These are phyloP conservation scores for Stomorhina lunata DNA, from an alignment of 2,888 invertebrate genomes.

Conservation along the genomic window DNA sequence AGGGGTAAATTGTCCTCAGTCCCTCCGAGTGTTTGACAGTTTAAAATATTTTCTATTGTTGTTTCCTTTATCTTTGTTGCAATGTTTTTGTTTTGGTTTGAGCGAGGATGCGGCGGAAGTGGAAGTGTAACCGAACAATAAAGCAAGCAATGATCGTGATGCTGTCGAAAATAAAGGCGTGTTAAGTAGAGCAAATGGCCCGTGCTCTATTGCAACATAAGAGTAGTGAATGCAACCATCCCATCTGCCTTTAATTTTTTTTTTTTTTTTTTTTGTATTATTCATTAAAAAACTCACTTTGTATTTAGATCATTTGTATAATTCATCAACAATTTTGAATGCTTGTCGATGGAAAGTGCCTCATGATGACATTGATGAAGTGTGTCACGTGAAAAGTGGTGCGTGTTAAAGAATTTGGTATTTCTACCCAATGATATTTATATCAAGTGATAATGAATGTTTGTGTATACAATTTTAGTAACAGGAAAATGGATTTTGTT, in stretches of 20 bases:
- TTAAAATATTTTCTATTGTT: neutral
- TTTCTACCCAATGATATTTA: neutral
- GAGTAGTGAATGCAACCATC: neutral
- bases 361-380: slow-evolving; percentile 14
- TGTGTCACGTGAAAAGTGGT: slow-evolving; percentile 5
- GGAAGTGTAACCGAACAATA: neutral
- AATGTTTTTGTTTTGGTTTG: slow-evolving; percentile 23
- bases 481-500: neutral
- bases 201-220: slow-evolving; percentile 9
- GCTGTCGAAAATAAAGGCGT: slow-evolving; percentile 31
- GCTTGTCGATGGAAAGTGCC: neutral
- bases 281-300: neutral
- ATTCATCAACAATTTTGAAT: slow-evolving; percentile 32
- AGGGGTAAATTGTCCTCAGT: slow-evolving; percentile 23
- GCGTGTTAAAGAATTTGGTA: neutral
- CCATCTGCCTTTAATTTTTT: neutral
- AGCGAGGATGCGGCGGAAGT: neutral
- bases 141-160: too few species aligned
- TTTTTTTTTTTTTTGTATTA: neutral
- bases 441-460: neutral
- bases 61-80: neutral
- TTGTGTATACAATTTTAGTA: neutral
- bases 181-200: slow-evolving; percentile 38
- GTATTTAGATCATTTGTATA: neutral
- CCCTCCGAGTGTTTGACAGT: neutral